Evolutionary conservation across 2,888 invertebrate genomes (phyloP), one percentile per base, ranked within the genome.

Genomic region (Lacanobia wlatinum): DNA sequence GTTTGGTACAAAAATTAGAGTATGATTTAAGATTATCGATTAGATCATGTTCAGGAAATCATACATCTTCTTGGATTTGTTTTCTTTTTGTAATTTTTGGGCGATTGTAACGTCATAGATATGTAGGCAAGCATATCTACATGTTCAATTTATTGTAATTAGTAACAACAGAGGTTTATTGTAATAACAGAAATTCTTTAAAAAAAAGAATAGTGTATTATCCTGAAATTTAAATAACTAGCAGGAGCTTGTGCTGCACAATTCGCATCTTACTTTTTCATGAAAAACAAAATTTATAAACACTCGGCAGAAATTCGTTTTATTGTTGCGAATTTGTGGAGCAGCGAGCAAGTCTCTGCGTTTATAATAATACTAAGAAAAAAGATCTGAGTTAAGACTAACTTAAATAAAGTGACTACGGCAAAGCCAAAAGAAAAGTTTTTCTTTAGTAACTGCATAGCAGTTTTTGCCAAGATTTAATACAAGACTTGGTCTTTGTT

Each of bases 361-460:
- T 50, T 64, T 56, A 59, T 52, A 46, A 58, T 53, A 63, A 58
- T 66, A 58, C 48, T 21, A 16, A 28, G 65, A 55, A 65, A 76
- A 67, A 55, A 65, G 0, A 65, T 69, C 48, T 28, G 52, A 63
- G 46, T 67, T 52, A 61, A 76, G 46, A 67, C 77, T 82, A 82
- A 80, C 59, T 78, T 83, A 66, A 52, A 72, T 59, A 78, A 80
- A 83, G 80, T 79, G 69, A 79, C 80, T 72, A 34, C 66, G 50
- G 56, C 60, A 64, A 83, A 73, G 80, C 60, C 66, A 83, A 79
- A 83, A 69, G 73, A 66, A 61, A 83, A 78, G 56, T 70, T 79
- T 59, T 70, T 59, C 79, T 82, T 60, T 53, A 67, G 64, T 67
- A 70, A 56, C 71, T 74, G 85, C 78, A 81, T 55, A 74, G 61